Base-by-base conservation (phyloP, 2,113 vertebrate genomes). In the Catharus fuscescens region DNA sequence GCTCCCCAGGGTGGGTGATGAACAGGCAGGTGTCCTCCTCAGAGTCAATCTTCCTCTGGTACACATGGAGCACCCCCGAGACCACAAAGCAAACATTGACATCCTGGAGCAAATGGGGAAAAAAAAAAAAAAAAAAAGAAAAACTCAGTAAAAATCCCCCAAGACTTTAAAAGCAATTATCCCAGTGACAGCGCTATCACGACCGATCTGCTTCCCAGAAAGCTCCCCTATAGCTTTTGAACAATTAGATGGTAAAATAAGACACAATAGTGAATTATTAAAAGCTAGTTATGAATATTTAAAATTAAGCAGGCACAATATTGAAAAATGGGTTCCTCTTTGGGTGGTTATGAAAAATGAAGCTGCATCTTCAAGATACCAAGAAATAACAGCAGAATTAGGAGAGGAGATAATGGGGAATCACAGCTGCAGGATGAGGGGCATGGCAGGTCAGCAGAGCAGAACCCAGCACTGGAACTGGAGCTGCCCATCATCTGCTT, bases 11-110 rank as follows among this genome's bases (percentile, higher is more conserved):
- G 60, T 98, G 99, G 15, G 99, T 98, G 26, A 99, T 97, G 60
- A 99, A 99, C 17, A 99, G 98, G 79, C 98, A 98, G 16, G 97
- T 98, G 90, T 99, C 99, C 60, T 99, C 98, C 90, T 98, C 97
- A 0, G 99, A 98, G 97, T 99, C 99, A 1, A 99, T 98, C 98
- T 98, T 98, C 40, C 97, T 98, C 95, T 99, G 99, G 94, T 99
- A 99, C 60, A 99, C 99, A 0, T 99, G 99, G 23, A 99, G 98
- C 93, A 95, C 57, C 36, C 99, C 99, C 1, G 98, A 99, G 93
- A 99, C 98, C 96, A 99, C 98, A 74, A 99, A 99, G 23, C 98
- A 98, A 91, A 99, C 97, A 29, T 98, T 99, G 76, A 98, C 98
- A 25, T 99, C 99, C 99, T 99, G 74, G 16, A 59, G 52, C 45